Evolutionary conservation across 2,888 invertebrate genomes (phyloP).

Genomic region (Clivina fossor): DNA sequence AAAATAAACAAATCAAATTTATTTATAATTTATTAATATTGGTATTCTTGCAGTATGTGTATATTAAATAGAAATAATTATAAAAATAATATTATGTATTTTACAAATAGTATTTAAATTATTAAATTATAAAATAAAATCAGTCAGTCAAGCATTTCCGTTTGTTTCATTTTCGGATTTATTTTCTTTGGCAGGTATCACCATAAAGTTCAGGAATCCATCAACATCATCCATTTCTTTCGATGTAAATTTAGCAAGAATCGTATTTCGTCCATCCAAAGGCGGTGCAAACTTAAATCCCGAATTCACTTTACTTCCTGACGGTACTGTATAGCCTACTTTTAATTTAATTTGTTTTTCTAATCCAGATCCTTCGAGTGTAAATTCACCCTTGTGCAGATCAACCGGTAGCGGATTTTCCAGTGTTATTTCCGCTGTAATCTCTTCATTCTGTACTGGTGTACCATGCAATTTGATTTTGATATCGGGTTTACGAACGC

Average conservation of each 20-base stretch:
- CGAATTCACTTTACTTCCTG: conserved; percentile 71
- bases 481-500: conserved; percentile 86
- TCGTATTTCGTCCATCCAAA: conserved; percentile 76
- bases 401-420: conserved; percentile 82
- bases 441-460: conserved; percentile 56
- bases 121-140: conserved; percentile 39
- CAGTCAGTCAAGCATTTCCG: conserved; percentile 46
- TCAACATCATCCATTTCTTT: conserved; percentile 89
- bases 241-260: conserved; percentile 84
- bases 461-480: conserved; percentile 67
- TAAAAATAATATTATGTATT: conserved; percentile 20
- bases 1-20: no score
- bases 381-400: conserved; percentile 74
- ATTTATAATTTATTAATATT: no score
- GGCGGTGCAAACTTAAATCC: conserved; percentile 77
- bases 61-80: conserved; percentile 17
- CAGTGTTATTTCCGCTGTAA: conserved; percentile 65
- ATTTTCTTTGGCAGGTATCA: conserved; percentile 55
- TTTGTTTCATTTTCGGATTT: conserved; percentile 46
- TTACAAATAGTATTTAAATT: conserved; percentile 43
- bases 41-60: no score
- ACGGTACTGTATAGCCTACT: conserved; percentile 62
- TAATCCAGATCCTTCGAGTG: conserved; percentile 80
- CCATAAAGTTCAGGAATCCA: conserved; percentile 78
- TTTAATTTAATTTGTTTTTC: conserved; percentile 72